A percentile compares a stretch with the other conserved stretches of the same genome.
Conservation (phyloP, 2,888 invertebrate genomes). For the Sialis fuliginosa region DNA sequence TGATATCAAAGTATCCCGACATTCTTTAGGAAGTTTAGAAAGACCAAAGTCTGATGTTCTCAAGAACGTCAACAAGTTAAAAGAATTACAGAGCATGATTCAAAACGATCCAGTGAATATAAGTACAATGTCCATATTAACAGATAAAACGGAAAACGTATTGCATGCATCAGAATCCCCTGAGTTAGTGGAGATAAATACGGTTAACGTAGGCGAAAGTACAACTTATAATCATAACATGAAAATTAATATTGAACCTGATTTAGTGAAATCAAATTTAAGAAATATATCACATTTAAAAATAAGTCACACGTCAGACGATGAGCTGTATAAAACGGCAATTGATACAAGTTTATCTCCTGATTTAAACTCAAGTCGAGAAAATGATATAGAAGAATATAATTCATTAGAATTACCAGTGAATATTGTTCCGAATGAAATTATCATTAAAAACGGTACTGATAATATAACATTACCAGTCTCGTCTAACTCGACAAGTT, state of each 20-base stretch:
- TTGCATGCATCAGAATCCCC: slow-evolving; percentile 1
- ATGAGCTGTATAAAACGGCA: slow-evolving; percentile 27
- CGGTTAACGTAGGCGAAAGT: not conserved
- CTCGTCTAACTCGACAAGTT: slow-evolving; percentile 20
- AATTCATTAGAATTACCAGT: slow-evolving; percentile 15
- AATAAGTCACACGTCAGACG: slow-evolving; percentile 23
- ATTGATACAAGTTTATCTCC: slow-evolving; percentile 29
- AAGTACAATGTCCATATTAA: slow-evolving; percentile 10
- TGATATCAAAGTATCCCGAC: slow-evolving; percentile 42
- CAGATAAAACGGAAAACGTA: slow-evolving; percentile 13
- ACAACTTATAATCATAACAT: not conserved
- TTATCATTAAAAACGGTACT: slow-evolving; percentile 1
- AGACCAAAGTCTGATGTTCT: slow-evolving; percentile 42
- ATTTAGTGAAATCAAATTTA: slow-evolving; percentile 3
- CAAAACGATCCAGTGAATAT: slow-evolving; percentile 9
- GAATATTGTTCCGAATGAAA: slow-evolving; percentile 14
- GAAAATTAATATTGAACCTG: slow-evolving; percentile 1
- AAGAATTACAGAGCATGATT: slow-evolving; percentile 8
- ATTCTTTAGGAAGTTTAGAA: slow-evolving; percentile 41
- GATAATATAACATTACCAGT: slow-evolving; percentile 9
- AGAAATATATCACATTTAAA: slow-evolving; percentile 13
- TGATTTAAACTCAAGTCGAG: not conserved
- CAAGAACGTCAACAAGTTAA: slow-evolving; percentile 24
- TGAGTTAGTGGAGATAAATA: slow-evolving; percentile 5
- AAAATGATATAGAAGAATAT: not conserved